phyloP scores from a whole-genome alignment of 2,113 vertebrate genomes.

The Lichenostomus cassidix region DNA sequence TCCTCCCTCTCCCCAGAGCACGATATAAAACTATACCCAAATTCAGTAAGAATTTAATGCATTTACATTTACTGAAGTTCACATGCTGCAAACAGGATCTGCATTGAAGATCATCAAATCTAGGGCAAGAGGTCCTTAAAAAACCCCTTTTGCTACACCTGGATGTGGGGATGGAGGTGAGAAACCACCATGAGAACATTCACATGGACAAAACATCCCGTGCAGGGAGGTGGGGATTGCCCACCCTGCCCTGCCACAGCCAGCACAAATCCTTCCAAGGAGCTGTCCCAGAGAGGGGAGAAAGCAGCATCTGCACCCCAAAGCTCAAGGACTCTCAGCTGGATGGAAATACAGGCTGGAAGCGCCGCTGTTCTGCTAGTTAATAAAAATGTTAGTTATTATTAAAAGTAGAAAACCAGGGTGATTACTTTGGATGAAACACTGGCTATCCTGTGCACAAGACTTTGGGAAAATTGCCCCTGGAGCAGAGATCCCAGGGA shows the following conservation, averaged over 20 bases:
- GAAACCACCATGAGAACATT: not conserved
- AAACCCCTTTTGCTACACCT: not conserved
- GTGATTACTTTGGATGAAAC: not conserved
- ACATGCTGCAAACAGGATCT: conserved; percentile 17
- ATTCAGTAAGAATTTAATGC: conserved; percentile 26
- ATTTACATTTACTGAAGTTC: not conserved
- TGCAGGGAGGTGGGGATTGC: not conserved
- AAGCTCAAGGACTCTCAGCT: not conserved
- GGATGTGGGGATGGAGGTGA: not conserved
- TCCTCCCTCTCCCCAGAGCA: conserved; percentile 5
- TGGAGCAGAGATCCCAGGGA: not conserved
- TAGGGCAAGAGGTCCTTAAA: not conserved
- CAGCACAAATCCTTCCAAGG: not conserved
- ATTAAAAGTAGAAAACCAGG: not conserved
- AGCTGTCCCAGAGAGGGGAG: not conserved
- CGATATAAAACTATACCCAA: not conserved
- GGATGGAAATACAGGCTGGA: not conserved
- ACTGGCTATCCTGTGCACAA: not conserved
- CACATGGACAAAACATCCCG: fast-evolving
- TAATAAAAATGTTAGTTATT: not conserved
- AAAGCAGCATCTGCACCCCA: not conserved
- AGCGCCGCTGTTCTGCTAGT: not conserved
- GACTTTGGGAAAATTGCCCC: not conserved
- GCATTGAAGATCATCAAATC: not conserved
- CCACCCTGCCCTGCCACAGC: not conserved